Evolutionary conservation across 2,797 vertebrate species (phyloP), one percentile per base, ranked within the genome.

Genomic region (Serranus cabrilla): DNA sequence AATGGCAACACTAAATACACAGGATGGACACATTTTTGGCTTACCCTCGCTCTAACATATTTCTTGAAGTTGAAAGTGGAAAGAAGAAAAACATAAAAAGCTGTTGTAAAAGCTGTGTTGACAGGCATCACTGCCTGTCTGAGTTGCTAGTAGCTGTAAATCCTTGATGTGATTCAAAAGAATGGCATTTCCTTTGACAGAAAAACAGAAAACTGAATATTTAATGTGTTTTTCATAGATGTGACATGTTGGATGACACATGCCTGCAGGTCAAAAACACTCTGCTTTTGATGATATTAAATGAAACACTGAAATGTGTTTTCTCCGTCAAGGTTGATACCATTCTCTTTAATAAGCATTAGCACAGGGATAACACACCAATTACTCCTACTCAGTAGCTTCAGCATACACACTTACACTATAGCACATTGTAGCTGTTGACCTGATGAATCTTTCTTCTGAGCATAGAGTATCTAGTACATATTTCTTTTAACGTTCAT

Each of bases 21-120:
- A 85, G 13, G 20, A 85, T 16, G 76, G 49, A 87, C 23, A 80
- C 23, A 43, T 71, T 47, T 27, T 83, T 69, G 78, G 94, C 96
- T 96, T 96, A 96, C 96, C 96, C 95, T 96, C 63, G 95, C 96
- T 95, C 95, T 96, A 95, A 95, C 92, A 86, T 96, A 96, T 96
- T 97, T 97, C 97, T 97, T 95, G 91, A 83, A 81, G 88, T 82
- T 71, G 83, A 89, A 90, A 68, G 73, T 85, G 88, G 89, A 92
- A 88, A 88, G 81, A 90, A 64, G 63, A 74, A 83, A 76, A 76
- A 77, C 56, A 80, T 47, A 63, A 46, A 71, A 65, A 70, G 27
- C 50, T 37, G 39, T 59, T 75, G 72, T 80, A 43, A 81, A 71
- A 56, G 37, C 56, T 74, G 73, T 43, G 25, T 54, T 43, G 14